A percentile compares a stretch with the other conserved stretches of the same genome.
phyloP scores from a whole-genome alignment of 1,140 invertebrate genomes.

The Drosophila prosaltans region DNA sequence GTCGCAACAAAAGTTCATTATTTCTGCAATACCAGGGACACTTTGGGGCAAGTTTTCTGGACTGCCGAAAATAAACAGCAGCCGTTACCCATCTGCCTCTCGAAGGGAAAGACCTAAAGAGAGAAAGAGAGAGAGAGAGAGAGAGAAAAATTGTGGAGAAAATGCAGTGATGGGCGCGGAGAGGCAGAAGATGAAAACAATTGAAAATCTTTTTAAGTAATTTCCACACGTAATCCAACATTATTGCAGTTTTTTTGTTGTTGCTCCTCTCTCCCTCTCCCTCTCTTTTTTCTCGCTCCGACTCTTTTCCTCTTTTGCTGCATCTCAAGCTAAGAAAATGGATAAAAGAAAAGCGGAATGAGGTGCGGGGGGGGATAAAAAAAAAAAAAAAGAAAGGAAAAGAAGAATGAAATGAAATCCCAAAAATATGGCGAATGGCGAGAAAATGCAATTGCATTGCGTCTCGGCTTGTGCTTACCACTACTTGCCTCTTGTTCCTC shows the following conservation, averaged over 20 bases:
- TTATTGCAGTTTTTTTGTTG: conserved; percentile 62
- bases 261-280: neutral
- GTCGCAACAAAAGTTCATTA: conserved; percentile 80
- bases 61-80: conserved; percentile 74
- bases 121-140: neutral
- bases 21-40: conserved; percentile 51
- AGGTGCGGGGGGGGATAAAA: no score
- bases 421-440: conserved; percentile 50
- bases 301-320: neutral
- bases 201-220: conserved; percentile 83
- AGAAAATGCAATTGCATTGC: conserved; percentile 42
- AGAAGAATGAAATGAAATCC: conserved; percentile 28
- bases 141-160: neutral
- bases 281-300: neutral
- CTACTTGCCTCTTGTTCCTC: neutral
- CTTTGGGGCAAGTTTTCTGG: conserved; percentile 54
- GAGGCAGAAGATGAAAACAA: conserved; percentile 47
- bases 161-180: neutral
- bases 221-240: conserved; percentile 82
- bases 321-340: conserved; percentile 43
- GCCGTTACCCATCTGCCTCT: conserved; percentile 48
- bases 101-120: neutral
- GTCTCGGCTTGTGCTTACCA: conserved; percentile 11
- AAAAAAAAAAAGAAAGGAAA: neutral
- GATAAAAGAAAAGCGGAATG: neutral